These are phyloP conservation scores for Okapia johnstoni DNA, from an alignment of 2,113 vertebrate species.

Conservation along the genomic window DNA sequence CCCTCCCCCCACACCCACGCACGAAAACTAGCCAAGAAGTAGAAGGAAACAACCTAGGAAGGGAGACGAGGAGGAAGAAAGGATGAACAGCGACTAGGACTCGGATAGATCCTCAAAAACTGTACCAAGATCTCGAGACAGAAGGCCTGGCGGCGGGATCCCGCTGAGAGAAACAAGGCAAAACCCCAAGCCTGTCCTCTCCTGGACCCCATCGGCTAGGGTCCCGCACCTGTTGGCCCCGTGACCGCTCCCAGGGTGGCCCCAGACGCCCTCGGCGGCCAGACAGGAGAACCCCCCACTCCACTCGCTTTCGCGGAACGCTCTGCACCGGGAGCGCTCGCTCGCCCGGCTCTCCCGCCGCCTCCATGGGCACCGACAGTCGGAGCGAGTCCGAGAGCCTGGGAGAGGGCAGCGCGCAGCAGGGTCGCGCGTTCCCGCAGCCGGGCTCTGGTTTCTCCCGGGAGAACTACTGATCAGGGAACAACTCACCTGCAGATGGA, in stretches of 20 bases:
- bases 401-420: neutral
- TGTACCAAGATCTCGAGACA: neutral
- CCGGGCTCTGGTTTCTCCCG: neutral
- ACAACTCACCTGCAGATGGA: slow-evolving; percentile 30
- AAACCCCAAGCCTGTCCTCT: neutral
- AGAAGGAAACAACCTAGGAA: neutral
- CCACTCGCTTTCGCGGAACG: accelerated
- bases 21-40: neutral
- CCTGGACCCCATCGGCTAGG: neutral
- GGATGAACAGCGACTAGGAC: neutral
- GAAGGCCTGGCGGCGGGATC: neutral
- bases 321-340: neutral
- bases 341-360: neutral
- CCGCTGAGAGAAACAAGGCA: neutral
- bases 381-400: accelerated
- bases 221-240: slow-evolving; percentile 60
- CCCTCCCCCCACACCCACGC: neutral
- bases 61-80: neutral
- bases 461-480: neutral
- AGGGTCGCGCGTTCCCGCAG: neutral
- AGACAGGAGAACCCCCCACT: neutral
- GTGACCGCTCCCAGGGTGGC: neutral
- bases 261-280: neutral
- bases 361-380: neutral
- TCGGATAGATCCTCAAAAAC: neutral